These are phyloP conservation scores for Vulpes ferrilata DNA, from an alignment of 2,113 vertebrate species.

Conservation along the genomic window DNA sequence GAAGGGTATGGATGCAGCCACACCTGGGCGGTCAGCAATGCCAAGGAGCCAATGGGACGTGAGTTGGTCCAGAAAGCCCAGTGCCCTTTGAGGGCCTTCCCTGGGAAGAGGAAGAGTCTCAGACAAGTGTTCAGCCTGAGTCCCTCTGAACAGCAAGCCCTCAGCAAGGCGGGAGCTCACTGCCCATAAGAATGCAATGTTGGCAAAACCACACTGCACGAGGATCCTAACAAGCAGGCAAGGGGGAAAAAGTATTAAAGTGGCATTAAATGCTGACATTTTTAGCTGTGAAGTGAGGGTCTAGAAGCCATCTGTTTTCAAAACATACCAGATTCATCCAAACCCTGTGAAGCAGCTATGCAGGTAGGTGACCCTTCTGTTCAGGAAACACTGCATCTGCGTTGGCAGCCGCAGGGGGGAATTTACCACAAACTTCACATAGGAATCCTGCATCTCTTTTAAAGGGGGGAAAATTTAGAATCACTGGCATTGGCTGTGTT, in stretches of 20 bases:
- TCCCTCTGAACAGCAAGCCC: not conserved
- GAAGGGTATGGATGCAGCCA: not conserved
- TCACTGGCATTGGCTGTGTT: not conserved
- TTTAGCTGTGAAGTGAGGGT: not conserved
- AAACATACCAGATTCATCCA: not conserved
- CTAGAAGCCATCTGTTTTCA: slow-evolving; percentile 1
- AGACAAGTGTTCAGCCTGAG: not conserved
- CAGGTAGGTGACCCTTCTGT: not conserved
- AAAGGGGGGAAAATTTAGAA: not conserved
- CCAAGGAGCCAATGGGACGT: not conserved
- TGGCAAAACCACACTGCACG: not conserved
- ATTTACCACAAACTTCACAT: not conserved
- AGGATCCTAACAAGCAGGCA: not conserved
- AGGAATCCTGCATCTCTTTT: not conserved
- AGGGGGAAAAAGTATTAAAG: not conserved
- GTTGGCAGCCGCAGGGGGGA: not conserved
- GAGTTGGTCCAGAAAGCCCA: not conserved
- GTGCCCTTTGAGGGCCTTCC: not conserved
- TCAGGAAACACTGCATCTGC: not conserved
- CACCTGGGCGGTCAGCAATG: not conserved
- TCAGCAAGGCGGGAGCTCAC: not conserved
- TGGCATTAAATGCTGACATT: not conserved
- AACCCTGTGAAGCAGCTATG: not conserved
- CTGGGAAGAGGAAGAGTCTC: not conserved
- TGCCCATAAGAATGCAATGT: not conserved